A percentile compares a stretch with the other conserved stretches of the same genome.
phyloP scores from a whole-genome alignment of 2,888 invertebrate genomes.

The Bruchidius siliquastri region DNA sequence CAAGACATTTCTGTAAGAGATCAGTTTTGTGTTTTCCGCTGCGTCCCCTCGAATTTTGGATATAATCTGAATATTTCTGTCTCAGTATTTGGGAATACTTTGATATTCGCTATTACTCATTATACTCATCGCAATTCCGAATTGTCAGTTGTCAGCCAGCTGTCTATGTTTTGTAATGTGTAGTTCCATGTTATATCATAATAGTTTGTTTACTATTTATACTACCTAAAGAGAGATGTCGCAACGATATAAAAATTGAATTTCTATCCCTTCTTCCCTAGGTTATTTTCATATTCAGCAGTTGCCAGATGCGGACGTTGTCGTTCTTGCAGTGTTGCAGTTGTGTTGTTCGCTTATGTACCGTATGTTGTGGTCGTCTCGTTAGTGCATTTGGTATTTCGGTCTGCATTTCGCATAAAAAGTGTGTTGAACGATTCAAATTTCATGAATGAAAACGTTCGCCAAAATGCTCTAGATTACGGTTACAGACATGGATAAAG shows the following conservation, averaged over 20 bases:
- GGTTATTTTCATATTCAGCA: background rate
- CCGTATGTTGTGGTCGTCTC: slow-evolving; percentile 1
- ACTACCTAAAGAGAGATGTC: no score
- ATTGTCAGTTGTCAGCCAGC: no score
- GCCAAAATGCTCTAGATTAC: slow-evolving; percentile 28
- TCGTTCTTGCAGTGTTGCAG: slow-evolving; percentile 3
- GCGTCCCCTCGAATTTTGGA: no score
- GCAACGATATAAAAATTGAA: background rate
- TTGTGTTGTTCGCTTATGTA: slow-evolving; percentile 8
- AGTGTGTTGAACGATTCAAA: slow-evolving; percentile 6
- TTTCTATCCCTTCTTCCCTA: background rate
- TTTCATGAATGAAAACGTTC: slow-evolving; percentile 41
- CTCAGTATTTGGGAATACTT: no score
- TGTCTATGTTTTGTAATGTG: background rate
- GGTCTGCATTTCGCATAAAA: background rate
- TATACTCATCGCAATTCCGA: no score
- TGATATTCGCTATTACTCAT: no score
- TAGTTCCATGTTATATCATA: background rate
- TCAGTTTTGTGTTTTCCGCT: no score
- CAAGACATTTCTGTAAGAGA: no score
- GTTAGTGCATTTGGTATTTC: background rate
- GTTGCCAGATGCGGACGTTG: background rate
- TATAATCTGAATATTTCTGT: no score
- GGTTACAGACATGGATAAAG: slow-evolving; percentile 36
- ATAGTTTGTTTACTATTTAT: no score